Evolutionary conservation across 2,888 invertebrate species (phyloP), one percentile per base, ranked within the genome.

Genomic region (Ophion ellenae): DNA sequence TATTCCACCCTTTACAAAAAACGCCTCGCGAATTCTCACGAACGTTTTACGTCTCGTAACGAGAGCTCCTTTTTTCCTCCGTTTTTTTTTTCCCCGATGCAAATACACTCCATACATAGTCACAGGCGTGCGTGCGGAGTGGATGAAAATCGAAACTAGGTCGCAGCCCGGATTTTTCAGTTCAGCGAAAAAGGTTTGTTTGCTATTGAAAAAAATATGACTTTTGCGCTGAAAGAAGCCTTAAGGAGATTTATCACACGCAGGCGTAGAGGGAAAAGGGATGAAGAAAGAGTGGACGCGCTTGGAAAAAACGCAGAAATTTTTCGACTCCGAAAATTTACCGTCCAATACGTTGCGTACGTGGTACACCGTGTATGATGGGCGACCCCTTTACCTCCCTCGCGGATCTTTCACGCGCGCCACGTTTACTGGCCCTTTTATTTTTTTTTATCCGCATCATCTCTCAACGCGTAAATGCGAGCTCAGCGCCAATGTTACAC

Each of bases 371-470:
- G 53, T 53, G 24, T 17, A 64, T 64, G 66, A 66, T 66, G 57
- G 57, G 17, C 66, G n/a, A 73, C 28, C 59, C 69, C 45, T 47
- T 61, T 78, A 70, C 9, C 36, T 45, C 40, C 73, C 59, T 24
- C 61, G 61, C 11, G 71, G 47, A 80, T 71, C 36, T 40, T 36
- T 64, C 63, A 80, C 63, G 64, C 64, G 36, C 70, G n/a, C 20
- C 57, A 63, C 32, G 17, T 71, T 71, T 66, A 74, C 80, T 40
- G 24, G 66, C 36, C 20, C 66, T 66, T 74, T 81, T 81, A 78
- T 78, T 78, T 78, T 47, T 76, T 81, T 81, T 81, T 81, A 67
- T 81, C 81, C 20, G n/a, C 67, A 40, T 81, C 81, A 81, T 81
- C 81, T 81, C 69, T 81, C 81, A 75, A 75, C 81, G 74, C 74